phyloP scores from a whole-genome alignment of 2,113 vertebrate species.

The Rhineura floridana region DNA sequence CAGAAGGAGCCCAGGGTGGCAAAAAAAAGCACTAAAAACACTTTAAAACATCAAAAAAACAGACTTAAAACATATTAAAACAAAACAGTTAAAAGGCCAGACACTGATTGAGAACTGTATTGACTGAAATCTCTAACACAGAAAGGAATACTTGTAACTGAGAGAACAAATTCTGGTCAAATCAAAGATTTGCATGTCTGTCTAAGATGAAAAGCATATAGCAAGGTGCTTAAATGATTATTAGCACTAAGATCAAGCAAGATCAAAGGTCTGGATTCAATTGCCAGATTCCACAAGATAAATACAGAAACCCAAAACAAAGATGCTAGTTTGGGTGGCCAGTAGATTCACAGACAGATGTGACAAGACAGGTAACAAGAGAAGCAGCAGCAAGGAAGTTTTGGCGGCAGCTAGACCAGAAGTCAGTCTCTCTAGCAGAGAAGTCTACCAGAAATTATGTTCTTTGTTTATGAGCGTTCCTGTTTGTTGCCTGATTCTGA shows the following conservation, averaged over 20 bases:
- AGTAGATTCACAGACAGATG: not conserved
- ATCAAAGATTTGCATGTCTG: not conserved
- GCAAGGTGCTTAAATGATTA: too few relatives aligned
- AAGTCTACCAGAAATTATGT: not conserved
- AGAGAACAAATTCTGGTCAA: not conserved
- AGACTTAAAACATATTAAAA: too few relatives aligned
- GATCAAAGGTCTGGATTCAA: not conserved
- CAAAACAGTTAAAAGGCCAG: not conserved
- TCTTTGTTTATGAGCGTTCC: not conserved
- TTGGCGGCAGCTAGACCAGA: not conserved
- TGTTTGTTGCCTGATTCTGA: not conserved
- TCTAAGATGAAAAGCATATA: not conserved
- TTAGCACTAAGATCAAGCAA: not conserved
- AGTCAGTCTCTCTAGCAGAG: too few relatives aligned
- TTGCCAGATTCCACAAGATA: not conserved
- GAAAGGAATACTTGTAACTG: not conserved
- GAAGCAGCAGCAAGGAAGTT: not conserved
- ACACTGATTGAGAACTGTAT: not conserved
- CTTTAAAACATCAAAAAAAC: too few relatives aligned
- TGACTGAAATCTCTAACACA: not conserved
- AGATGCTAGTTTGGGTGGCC: not conserved
- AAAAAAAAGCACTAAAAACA: too few relatives aligned
- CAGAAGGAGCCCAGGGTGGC: too few relatives aligned
- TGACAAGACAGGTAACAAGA: not conserved
- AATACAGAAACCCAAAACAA: not conserved